phyloP scores from a whole-genome alignment of 2,888 invertebrate species.

The Scaeva pyrastri region DNA sequence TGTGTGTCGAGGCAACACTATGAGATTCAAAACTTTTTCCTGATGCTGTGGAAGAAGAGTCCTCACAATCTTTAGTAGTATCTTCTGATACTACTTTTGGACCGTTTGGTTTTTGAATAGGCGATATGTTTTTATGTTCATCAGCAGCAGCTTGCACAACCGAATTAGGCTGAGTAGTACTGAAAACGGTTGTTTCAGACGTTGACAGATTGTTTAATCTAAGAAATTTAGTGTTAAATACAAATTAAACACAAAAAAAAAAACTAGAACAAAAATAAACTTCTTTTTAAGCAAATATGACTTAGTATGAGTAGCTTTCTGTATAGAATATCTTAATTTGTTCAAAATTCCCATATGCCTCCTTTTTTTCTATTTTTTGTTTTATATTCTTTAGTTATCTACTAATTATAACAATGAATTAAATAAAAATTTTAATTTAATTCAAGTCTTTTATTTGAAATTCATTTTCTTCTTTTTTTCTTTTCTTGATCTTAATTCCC shows the following conservation, averaged over 20 bases:
- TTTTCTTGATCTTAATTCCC: too few species aligned
- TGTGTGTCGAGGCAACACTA: constrained; percentile 82
- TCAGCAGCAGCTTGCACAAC: constrained; percentile 10
- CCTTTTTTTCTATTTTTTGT: too few species aligned
- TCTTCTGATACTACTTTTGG: constrained; percentile 75
- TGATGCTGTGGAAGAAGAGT: constrained; percentile 81
- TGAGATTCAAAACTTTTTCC: constrained; percentile 82
- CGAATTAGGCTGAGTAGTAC: constrained; percentile 78
- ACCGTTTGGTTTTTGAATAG: constrained; percentile 78
- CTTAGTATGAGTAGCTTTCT: too few species aligned
- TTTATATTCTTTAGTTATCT: too few species aligned
- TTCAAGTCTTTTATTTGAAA: too few species aligned
- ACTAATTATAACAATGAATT: too few species aligned
- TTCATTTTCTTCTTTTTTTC: too few species aligned
- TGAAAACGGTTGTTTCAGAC: constrained; percentile 83
- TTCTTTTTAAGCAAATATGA: too few species aligned
- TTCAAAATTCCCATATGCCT: too few species aligned
- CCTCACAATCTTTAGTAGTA: constrained; percentile 80
- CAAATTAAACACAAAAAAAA: neutral
- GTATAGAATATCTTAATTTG: too few species aligned
- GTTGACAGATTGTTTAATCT: constrained; percentile 80
- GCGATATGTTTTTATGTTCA: constrained; percentile 79
- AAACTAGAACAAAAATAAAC: neutral
- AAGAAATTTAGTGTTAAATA: too few species aligned
- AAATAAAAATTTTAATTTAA: too few species aligned